Evolutionary conservation across 2,113 vertebrate species (phyloP), one percentile per base, ranked within the genome.

Genomic region (Burhinus oedicnemus): DNA sequence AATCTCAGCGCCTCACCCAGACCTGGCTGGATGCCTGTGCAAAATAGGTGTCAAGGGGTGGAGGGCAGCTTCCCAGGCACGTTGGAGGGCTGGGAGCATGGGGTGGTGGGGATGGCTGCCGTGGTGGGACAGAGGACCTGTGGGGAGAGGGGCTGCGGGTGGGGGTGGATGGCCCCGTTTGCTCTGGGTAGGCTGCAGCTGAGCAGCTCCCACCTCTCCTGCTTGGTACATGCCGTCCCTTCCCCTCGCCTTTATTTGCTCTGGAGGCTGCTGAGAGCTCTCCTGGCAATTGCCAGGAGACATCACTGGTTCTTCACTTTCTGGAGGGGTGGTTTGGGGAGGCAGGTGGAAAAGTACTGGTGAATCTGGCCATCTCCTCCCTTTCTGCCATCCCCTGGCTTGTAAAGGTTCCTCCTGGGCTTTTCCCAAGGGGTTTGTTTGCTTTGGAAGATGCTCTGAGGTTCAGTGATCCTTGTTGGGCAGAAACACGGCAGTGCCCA

Each of bases 301-400:
- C 75, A 97, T 97, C 97, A 93, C 60, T 89, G 57, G 68, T 85
- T 91, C 93, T 84, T 96, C 55, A 62, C 36, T 87, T 40, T 66
- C 83, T 95, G 65, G 72, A 97, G 89, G 62, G 65, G 49, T 69
- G 88, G 21, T 26, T 11, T 55, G 19, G 19, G 30, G 15, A 4
- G 38, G 64, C 64, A 74, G 38, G 66, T 98, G 98, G 98, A 98
- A 98, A 98, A 98, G 85, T 97, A 98, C 98, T 97, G 87, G 83
- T 75, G 70, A 62, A 69, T 75, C 76, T 93, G 83, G 32, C 75
- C 29, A 61, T 51, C 44, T 80, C 32, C 57, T 76, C 66, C 71
- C 47, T 79, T 66, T 34, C 86, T 87, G 92, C 71, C 47, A 9
- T 92, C 60, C 55, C 25, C 51, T 94, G 70, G 23, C 75, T 93